Evolutionary conservation across 2,888 invertebrate species (phyloP).

Genomic region (Tipula unca): DNA sequence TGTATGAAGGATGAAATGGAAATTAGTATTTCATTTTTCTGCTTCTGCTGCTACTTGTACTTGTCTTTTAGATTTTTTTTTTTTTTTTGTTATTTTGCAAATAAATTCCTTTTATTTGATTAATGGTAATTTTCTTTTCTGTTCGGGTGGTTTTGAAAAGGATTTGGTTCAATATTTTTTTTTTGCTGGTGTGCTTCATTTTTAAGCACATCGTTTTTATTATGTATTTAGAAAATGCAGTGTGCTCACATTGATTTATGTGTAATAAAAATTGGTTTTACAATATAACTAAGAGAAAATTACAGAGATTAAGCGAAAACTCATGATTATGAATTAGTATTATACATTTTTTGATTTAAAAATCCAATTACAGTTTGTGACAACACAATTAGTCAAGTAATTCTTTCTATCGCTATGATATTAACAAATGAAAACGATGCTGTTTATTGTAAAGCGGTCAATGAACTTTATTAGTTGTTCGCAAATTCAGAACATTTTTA

Average conservation of each 20-base stretch:
- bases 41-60: neutral
- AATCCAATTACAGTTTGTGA: no score
- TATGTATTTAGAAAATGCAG: neutral
- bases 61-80: neutral
- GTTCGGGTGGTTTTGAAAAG: neutral
- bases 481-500: no score
- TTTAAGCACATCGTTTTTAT: neutral
- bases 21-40: neutral
- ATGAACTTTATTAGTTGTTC: no score
- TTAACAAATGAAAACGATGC: no score
- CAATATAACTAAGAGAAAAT: neutral
- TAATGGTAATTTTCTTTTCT: neutral
- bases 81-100: neutral
- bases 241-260: neutral
- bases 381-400: no score
- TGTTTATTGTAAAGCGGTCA: no score
- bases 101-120: neutral
- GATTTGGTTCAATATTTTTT: neutral
- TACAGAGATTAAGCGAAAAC: neutral
- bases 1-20: conserved; percentile 8
- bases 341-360: no score
- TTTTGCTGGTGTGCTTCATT: neutral
- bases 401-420: no score
- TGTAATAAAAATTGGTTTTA: neutral
- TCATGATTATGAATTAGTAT: neutral